Evolutionary conservation across 2,797 vertebrate species (phyloP).

Genomic region (Macropus fuliginosus): DNA sequence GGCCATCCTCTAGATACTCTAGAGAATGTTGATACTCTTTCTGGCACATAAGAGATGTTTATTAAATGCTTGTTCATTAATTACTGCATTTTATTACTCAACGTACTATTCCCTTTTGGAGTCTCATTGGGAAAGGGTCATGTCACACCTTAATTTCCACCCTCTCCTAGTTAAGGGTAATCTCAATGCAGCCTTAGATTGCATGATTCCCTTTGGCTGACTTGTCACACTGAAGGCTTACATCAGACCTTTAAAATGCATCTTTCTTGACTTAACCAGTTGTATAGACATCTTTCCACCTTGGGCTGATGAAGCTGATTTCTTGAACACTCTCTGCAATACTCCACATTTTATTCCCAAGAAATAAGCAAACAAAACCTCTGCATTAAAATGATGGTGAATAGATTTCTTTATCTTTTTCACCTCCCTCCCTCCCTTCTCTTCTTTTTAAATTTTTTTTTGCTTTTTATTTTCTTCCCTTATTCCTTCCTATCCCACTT

Average conservation of each 20-base stretch:
- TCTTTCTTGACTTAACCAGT: not conserved
- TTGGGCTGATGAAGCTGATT: not conserved
- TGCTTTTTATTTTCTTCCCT: not conserved
- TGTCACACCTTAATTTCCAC: not conserved
- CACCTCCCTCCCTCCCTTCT: not conserved
- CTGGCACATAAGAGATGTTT: not conserved
- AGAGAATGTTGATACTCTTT: not conserved
- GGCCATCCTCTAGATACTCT: not conserved
- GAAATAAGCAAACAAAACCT: not conserved
- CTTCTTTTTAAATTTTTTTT: not conserved
- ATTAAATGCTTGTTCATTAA: not conserved
- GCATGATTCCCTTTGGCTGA: not conserved
- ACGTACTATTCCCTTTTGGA: not conserved
- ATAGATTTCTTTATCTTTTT: not conserved
- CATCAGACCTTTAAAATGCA: not conserved
- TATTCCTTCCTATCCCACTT: not conserved
- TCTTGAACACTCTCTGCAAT: not conserved
- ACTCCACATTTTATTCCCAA: not conserved
- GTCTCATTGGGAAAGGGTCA: not conserved
- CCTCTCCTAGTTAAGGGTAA: not conserved
- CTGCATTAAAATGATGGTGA: not conserved
- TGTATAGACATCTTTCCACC: not conserved
- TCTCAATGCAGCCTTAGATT: not conserved
- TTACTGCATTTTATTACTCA: not conserved
- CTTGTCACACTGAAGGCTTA: not conserved